Evolutionary conservation across 2,888 invertebrate genomes (phyloP).

Genomic region (Meteorus colon): DNA sequence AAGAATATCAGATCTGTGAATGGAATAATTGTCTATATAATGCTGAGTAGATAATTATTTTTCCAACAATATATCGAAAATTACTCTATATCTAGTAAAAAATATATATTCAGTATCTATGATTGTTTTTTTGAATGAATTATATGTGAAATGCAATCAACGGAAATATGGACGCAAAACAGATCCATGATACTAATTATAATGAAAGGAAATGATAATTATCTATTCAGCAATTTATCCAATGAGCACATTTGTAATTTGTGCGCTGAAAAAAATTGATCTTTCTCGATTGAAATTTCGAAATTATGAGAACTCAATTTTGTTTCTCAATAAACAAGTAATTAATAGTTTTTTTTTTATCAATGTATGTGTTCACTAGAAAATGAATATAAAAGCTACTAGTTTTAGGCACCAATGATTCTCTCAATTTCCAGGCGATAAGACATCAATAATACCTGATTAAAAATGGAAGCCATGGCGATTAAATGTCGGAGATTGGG

Average conservation of each 20-base stretch:
- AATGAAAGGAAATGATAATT: neutral
- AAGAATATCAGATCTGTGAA: neutral
- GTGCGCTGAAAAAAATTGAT: slow-evolving; percentile 15
- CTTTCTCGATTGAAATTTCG: neutral
- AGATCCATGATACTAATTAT: neutral
- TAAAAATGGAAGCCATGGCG: slow-evolving; percentile 35
- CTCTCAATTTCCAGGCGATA: neutral
- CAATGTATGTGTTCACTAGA: neutral
- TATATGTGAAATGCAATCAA: neutral
- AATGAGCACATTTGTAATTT: neutral
- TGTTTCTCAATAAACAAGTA: neutral
- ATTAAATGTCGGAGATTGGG: slow-evolving; percentile 1
- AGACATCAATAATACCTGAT: neutral
- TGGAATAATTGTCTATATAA: neutral
- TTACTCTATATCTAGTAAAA: neutral
- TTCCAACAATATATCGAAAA: neutral
- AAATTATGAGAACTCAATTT: slow-evolving; percentile 4
- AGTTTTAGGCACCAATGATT: slow-evolving; percentile 14
- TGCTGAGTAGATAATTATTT: neutral
- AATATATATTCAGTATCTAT: neutral
- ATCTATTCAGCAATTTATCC: neutral
- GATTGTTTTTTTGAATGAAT: neutral
- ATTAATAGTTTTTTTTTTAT: neutral
- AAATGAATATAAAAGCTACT: slow-evolving; percentile 19
- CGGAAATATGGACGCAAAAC: neutral